Evolutionary conservation across 2,113 vertebrate species (phyloP).

Genomic region (Clarias gariepinus): DNA sequence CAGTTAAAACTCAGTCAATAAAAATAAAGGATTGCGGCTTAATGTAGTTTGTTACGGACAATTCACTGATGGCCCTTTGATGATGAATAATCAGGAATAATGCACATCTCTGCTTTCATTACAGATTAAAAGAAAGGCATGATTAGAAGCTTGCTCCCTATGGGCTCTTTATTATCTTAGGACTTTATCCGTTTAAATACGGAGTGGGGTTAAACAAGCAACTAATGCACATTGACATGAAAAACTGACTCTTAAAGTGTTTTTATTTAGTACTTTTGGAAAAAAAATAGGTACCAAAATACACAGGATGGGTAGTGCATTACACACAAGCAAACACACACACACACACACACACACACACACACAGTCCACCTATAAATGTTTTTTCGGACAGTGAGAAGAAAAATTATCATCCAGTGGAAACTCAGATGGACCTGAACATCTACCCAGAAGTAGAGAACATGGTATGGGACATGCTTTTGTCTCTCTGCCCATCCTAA

Average conservation of each 20-base stretch:
- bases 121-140: slow-evolving; percentile 70
- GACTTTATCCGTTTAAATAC: slow-evolving; percentile 67
- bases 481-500: background rate
- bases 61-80: background rate
- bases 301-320: too few relatives aligned
- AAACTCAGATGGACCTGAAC: background rate
- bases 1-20: background rate
- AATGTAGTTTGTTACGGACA: background rate
- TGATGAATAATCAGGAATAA: background rate
- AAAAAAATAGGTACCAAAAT: too few relatives aligned
- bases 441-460: background rate
- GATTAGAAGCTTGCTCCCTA: slow-evolving; percentile 64
- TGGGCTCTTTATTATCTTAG: slow-evolving; percentile 71
- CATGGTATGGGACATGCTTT: background rate
- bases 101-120: slow-evolving; percentile 63
- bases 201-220: slow-evolving; percentile 61
- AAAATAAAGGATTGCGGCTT: background rate
- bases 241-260: background rate
- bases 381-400: background rate
- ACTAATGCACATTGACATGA: background rate
- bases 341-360: too few relatives aligned
- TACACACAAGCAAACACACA: too few relatives aligned
- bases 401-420: background rate
- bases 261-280: background rate
- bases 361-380: too few relatives aligned